A percentile compares a stretch with the other conserved stretches of the same genome.
Evolutionary conservation across 2,888 invertebrate species (phyloP).

Genomic region (Leucozona laternaria): DNA sequence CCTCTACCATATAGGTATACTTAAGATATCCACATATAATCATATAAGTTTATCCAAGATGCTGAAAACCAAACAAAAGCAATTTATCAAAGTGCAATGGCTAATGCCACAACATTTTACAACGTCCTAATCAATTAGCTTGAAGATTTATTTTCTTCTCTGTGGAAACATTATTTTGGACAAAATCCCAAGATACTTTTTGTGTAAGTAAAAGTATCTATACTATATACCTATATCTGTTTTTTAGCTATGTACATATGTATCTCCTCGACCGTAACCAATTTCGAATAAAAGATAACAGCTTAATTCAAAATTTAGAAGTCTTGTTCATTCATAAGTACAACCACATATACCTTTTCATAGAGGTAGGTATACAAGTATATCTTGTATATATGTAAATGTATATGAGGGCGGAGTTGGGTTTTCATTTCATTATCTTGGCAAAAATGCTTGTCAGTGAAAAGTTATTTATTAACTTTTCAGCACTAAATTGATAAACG

Average conservation of each 20-base stretch:
- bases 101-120: slow-evolving; percentile 77
- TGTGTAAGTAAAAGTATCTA: slow-evolving; percentile 11
- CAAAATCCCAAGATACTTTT: slow-evolving; percentile 40
- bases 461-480: slow-evolving; percentile 67
- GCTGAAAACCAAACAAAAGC: slow-evolving; percentile 61
- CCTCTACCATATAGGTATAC: background rate
- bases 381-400: background rate
- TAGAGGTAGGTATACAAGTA: background rate
- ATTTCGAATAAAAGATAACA: slow-evolving; percentile 53
- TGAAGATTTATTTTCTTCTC: slow-evolving; percentile 60
- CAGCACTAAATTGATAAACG: slow-evolving; percentile 44
- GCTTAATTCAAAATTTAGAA: slow-evolving; percentile 66
- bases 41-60: slow-evolving; percentile 48
- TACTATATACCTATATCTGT: background rate
- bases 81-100: slow-evolving; percentile 78
- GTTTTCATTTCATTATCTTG: slow-evolving; percentile 67
- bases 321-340: slow-evolving; percentile 20
- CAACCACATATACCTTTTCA: background rate
- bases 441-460: slow-evolving; percentile 29
- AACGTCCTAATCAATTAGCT: slow-evolving; percentile 77
- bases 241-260: background rate
- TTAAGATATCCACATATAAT: slow-evolving; percentile 18
- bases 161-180: slow-evolving; percentile 44
- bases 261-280: slow-evolving; percentile 55
- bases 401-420: slow-evolving; percentile 49